A percentile compares a stretch with the other conserved stretches of the same genome.
These are phyloP conservation scores for Thalpophila matura DNA, from an alignment of 2,888 invertebrate species.

Conservation along the genomic window DNA sequence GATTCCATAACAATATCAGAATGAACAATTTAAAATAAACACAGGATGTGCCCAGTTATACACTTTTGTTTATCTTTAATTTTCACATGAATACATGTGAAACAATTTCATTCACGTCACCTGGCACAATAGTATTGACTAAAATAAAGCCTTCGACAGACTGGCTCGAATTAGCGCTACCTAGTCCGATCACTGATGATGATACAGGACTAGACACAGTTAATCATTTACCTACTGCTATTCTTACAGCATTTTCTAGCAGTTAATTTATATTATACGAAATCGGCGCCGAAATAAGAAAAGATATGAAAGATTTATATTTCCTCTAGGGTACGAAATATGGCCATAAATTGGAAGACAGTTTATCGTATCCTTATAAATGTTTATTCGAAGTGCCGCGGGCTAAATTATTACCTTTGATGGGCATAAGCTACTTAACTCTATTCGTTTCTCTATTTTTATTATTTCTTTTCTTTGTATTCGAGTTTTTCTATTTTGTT, in stretches of 20 bases:
- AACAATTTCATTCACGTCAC: conserved; percentile 4
- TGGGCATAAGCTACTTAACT: not conserved
- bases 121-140: conserved; percentile 3
- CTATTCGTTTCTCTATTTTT: not conserved
- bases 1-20: not conserved
- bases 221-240: too few relatives aligned
- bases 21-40: not conserved
- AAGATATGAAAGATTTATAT: conserved; percentile 21
- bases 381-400: not conserved
- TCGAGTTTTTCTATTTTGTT: too few relatives aligned
- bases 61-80: not conserved
- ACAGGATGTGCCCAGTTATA: not conserved
- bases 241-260: too few relatives aligned
- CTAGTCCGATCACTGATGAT: too few relatives aligned
- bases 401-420: not conserved
- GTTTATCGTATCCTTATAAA: conserved; percentile 7
- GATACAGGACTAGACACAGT: too few relatives aligned
- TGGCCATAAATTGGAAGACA: conserved; percentile 10
- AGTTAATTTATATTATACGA: too few relatives aligned
- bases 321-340: conserved; percentile 2
- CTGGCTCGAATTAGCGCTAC: too few relatives aligned
- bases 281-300: not conserved
- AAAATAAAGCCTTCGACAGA: not conserved
- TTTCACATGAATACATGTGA: not conserved
- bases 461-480: not conserved